phyloP scores from a whole-genome alignment of 2,888 invertebrate genomes.

The Thyatira batis region DNA sequence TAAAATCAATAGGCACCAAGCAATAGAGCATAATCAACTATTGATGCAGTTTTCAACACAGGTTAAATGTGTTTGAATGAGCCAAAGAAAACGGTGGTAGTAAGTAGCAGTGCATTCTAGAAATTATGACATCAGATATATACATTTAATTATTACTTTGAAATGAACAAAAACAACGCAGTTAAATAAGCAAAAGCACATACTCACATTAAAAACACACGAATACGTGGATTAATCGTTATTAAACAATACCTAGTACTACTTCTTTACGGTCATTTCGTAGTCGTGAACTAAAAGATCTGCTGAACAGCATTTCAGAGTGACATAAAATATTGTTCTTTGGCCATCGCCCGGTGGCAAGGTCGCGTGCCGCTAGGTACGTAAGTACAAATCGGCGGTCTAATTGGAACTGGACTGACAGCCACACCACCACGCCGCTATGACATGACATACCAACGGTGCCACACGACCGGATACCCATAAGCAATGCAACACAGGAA shows the following conservation, averaged over 20 bases:
- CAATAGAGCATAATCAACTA: conserved; percentile 47
- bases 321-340: conserved; percentile 22
- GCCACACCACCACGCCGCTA: conserved; percentile 40
- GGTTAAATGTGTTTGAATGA: conserved; percentile 10
- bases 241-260: conserved; percentile 83
- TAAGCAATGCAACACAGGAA: conserved; percentile 39
- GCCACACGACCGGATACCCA: conserved; percentile 23
- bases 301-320: conserved; percentile 63
- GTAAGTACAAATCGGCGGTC: conserved; percentile 53
- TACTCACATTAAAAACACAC: conserved; percentile 16
- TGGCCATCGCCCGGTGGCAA: conserved; percentile 43
- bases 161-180: too few species aligned
- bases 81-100: too few species aligned
- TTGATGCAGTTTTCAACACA: conserved; percentile 34
- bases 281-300: conserved; percentile 80
- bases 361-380: conserved; percentile 33
- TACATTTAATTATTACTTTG: too few species aligned
- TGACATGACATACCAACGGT: conserved; percentile 26
- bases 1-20: conserved; percentile 57
- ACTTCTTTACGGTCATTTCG: conserved; percentile 87
- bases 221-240: conserved; percentile 11
- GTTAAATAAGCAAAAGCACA: conserved; percentile 12
- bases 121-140: too few species aligned
- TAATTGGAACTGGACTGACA: conserved; percentile 58
- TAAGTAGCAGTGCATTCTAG: too few species aligned